Evolutionary conservation across 2,888 invertebrate species (phyloP), one percentile per base, ranked within the genome.

Genomic region (Unio pictorum): DNA sequence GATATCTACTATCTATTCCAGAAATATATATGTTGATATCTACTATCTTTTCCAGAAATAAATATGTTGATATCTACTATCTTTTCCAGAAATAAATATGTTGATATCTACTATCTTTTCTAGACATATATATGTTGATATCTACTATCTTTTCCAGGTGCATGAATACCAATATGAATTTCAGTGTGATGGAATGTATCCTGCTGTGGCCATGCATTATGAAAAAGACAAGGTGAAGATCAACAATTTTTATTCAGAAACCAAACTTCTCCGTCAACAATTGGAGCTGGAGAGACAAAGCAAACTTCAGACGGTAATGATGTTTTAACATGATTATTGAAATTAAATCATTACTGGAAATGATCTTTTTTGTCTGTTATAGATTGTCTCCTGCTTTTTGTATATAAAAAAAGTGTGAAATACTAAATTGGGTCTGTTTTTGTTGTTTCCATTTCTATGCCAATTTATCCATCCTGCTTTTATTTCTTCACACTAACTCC

Each of bases 171-270:
- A 71, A 15, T 76, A 80, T 70, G 67, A 70, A 45, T 78, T 81
- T 61, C 30, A 61, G 11, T 72, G 73, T 20, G 82, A 82, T 61
- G 81, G 81, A 4, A 57, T 85, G 23, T 81, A 76, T 68, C 84
- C 84, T n/a, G 73, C 75, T 55, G 74, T 83, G 15, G 73, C 74
- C 34, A 63, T 81, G 54, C 73, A 77, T 58, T 68, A 67, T 62
- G 69, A 77, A 8, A 68, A 62, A 2, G 75, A 74, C 55, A 56
- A 68, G 30, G 74, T 82, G n/a, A 72, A 73, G 61, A 66, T 85
- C 20, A 65, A 63, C 28, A 83, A 84, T 68, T 85, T 80, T 66
- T 80, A 79, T 63, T 71, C 81, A 8, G 82, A 81, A 64, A 78
- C 81, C n/a, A 71, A 71, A 23, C 73, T 66, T 20, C 56, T 73